phyloP scores from a whole-genome alignment of 2,888 invertebrate species.

The Sminthurides aquaticus region DNA sequence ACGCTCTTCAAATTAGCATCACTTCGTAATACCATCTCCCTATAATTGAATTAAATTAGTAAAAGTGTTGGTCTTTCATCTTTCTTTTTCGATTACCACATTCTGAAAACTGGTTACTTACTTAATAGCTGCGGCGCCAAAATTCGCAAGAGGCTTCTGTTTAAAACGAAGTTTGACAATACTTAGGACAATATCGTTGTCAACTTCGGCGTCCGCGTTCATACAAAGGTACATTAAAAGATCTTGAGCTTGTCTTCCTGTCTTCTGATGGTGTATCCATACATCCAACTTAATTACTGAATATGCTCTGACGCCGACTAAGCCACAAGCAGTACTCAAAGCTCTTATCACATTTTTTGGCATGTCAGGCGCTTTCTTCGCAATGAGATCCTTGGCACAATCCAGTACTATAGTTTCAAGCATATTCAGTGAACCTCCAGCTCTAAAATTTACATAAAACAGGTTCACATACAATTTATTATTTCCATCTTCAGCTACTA shows the following conservation, averaged over 20 bases:
- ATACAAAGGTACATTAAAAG: slow-evolving; percentile 80
- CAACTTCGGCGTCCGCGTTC: slow-evolving; percentile 62
- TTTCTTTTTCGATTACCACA: not conserved
- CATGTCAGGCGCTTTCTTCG: slow-evolving; percentile 38
- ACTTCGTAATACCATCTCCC: slow-evolving; percentile 79
- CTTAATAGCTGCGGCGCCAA: slow-evolving; percentile 76
- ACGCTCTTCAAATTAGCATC: slow-evolving; percentile 76
- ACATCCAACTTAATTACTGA: slow-evolving; percentile 32
- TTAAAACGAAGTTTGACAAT: slow-evolving; percentile 85
- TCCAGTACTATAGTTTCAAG: slow-evolving; percentile 33
- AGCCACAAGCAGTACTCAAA: slow-evolving; percentile 31
- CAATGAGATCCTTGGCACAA: slow-evolving; percentile 29
- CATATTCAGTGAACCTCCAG: slow-evolving; percentile 21
- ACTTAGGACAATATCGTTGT: slow-evolving; percentile 71
- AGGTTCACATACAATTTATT: not conserved
- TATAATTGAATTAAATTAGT: slow-evolving; percentile 46
- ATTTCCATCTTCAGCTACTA: not conserved
- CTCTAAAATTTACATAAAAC: slow-evolving; percentile 7
- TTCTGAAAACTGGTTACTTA: too few relatives aligned
- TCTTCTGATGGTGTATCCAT: slow-evolving; percentile 62
- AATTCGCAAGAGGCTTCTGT: slow-evolving; percentile 82
- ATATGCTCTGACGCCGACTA: slow-evolving; percentile 47
- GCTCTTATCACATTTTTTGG: slow-evolving; percentile 34
- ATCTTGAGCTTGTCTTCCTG: slow-evolving; percentile 86
- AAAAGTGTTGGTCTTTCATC: slow-evolving; percentile 11